Conservation (phyloP, 2,113 vertebrate genomes). For the Spheniscus mendiculus region DNA sequence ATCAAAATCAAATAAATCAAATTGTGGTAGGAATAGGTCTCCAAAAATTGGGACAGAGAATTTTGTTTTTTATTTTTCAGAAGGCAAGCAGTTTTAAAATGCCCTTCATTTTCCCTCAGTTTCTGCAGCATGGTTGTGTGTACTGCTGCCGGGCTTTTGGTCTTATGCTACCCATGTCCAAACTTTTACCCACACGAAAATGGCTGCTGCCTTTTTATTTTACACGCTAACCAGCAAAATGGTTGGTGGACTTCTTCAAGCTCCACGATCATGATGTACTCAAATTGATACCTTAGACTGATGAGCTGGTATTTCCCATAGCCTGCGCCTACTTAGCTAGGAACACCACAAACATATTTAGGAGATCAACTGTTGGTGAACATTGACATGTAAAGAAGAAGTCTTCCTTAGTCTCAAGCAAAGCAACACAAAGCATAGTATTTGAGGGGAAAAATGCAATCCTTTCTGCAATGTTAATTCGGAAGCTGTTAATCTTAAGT, state of each 20-base stretch:
- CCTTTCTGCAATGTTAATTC: conserved; percentile 8
- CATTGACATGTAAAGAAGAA: not conserved
- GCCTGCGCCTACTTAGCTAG: not conserved
- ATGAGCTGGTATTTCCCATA: not conserved
- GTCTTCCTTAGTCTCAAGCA: not conserved
- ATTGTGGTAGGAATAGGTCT: not conserved
- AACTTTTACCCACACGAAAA: not conserved
- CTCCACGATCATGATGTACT: not conserved
- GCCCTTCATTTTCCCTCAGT: not conserved
- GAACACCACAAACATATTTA: not conserved
- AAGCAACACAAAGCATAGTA: not conserved
- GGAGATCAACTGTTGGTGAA: not conserved
- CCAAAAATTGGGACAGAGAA: not conserved
- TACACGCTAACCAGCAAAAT: not conserved
- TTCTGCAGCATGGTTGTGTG: not conserved
- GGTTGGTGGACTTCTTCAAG: not conserved
- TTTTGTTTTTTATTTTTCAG: not conserved
- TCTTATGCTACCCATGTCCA: not conserved
- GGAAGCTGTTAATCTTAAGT: not conserved
- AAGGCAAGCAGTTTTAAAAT: not conserved
- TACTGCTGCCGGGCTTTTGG: not conserved
- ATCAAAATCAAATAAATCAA: not conserved
- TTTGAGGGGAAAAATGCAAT: not conserved
- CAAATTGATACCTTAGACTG: not conserved
- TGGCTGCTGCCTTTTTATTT: not conserved